A percentile compares a stretch with the other conserved stretches of the same genome.
These are phyloP conservation scores for Miltochrista miniata DNA, from an alignment of 2,888 invertebrate genomes.

Conservation along the genomic window DNA sequence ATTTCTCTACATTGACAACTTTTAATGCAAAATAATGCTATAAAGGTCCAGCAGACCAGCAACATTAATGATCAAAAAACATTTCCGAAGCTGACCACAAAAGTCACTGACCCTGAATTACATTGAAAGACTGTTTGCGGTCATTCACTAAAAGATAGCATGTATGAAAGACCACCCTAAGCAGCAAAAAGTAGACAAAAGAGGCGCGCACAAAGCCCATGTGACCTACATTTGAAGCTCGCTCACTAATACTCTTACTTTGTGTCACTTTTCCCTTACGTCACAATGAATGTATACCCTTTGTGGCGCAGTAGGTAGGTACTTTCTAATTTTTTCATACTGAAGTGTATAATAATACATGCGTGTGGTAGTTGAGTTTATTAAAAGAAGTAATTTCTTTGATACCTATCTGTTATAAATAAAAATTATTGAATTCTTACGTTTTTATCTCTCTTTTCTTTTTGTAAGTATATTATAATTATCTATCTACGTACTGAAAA, in stretches of 20 bases:
- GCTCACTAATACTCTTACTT: slow-evolving; percentile 67
- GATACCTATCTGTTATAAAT: too few species aligned
- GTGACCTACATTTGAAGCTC: slow-evolving; percentile 62
- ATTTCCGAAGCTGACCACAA: slow-evolving; percentile 14
- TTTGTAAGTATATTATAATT: too few species aligned
- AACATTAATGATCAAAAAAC: not conserved
- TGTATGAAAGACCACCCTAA: slow-evolving; percentile 45
- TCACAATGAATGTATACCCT: slow-evolving; percentile 38
- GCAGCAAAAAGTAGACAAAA: slow-evolving; percentile 69
- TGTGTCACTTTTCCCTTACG: slow-evolving; percentile 49
- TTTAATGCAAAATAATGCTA: too few species aligned
- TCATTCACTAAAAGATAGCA: slow-evolving; percentile 55
- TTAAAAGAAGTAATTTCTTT: too few species aligned
- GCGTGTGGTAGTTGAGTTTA: too few species aligned
- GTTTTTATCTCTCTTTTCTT: too few species aligned
- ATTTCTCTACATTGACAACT: too few species aligned
- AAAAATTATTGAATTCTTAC: too few species aligned
- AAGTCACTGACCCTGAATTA: slow-evolving; percentile 42
- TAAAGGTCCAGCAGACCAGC: not conserved
- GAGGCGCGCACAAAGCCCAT: slow-evolving; percentile 60
- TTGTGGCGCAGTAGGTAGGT: slow-evolving; percentile 23
- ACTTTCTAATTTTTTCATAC: slow-evolving; percentile 43
- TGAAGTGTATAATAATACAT: slow-evolving; percentile 12
- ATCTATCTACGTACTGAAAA: too few species aligned
- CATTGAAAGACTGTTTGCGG: slow-evolving; percentile 46